Evolutionary conservation across 2,888 invertebrate genomes (phyloP).

Genomic region (Brachypterus glaber): DNA sequence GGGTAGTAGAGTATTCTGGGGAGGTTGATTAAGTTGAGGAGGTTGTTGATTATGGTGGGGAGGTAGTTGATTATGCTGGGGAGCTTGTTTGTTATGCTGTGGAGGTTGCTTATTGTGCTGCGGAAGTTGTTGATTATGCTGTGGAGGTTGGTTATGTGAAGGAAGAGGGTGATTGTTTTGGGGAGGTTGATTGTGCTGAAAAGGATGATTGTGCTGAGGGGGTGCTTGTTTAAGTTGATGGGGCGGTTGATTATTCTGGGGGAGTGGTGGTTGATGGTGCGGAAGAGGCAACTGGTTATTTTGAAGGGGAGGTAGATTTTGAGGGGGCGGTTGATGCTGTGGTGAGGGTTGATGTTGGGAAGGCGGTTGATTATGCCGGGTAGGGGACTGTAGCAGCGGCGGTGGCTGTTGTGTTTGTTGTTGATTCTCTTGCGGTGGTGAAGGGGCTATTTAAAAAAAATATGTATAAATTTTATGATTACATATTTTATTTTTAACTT

Average conservation of each 20-base stretch:
- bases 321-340: constrained; percentile 3
- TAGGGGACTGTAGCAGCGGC: no score
- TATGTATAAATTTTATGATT: no score
- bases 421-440: no score
- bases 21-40: no score
- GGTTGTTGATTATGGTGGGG: no score
- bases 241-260: background rate
- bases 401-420: no score
- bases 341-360: constrained; percentile 12
- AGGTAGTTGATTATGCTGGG: no score
- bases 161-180: constrained; percentile 5
- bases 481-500: no score
- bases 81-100: background rate
- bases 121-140: constrained; percentile 1
- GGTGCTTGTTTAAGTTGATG: constrained; percentile 7
- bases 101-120: background rate
- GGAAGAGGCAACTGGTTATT: no score
- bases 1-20: constrained; percentile 7
- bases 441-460: no score
- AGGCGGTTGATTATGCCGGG: constrained; percentile 7
- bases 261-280: constrained; percentile 9
- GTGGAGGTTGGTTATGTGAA: constrained; percentile 6
- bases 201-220: constrained; percentile 7
- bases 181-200: constrained; percentile 1
- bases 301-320: no score